Percentiles rank a stretch among this genome's conserved stretches.
Evolutionary conservation across 2,888 invertebrate species (phyloP).

Genomic region (Trichacis sp.): DNA sequence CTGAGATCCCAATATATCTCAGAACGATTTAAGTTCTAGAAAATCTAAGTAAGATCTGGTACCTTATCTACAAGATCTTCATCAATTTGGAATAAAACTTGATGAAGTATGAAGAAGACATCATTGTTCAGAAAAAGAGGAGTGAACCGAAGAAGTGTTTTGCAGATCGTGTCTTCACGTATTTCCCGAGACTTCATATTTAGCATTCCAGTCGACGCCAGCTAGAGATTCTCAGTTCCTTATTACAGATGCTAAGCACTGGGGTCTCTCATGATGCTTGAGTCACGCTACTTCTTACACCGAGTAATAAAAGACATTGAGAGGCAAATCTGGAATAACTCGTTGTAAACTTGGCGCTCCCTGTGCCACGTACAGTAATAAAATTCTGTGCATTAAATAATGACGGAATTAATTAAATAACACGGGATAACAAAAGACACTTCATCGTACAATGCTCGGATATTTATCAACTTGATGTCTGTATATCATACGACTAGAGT

Average conservation of each 20-base stretch:
- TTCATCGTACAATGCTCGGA: background rate
- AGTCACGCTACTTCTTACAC: background rate
- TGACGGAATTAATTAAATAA: background rate
- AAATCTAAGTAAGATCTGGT: too few species aligned
- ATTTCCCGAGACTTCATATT: conserved; percentile 43
- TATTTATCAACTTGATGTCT: conserved; percentile 1
- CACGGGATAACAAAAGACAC: background rate
- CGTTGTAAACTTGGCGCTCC: background rate
- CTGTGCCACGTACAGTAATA: background rate
- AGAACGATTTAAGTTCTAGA: too few species aligned
- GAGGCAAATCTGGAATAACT: conserved; percentile 1
- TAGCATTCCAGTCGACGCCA: conserved; percentile 57
- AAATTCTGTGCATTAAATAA: background rate
- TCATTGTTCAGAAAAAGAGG: too few species aligned
- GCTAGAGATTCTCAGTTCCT: conserved; percentile 41
- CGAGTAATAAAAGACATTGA: background rate
- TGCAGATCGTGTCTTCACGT: conserved; percentile 3
- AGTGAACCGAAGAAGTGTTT: background rate
- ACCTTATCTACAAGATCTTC: too few species aligned
- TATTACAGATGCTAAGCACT: conserved; percentile 10
- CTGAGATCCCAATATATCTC: too few species aligned
- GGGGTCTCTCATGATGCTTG: background rate
- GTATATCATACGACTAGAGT: background rate
- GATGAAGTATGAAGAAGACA: too few species aligned
- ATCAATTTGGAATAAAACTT: too few species aligned